phyloP scores from a whole-genome alignment of 1,140 invertebrate species.

The Cheumatopsyche charites region DNA sequence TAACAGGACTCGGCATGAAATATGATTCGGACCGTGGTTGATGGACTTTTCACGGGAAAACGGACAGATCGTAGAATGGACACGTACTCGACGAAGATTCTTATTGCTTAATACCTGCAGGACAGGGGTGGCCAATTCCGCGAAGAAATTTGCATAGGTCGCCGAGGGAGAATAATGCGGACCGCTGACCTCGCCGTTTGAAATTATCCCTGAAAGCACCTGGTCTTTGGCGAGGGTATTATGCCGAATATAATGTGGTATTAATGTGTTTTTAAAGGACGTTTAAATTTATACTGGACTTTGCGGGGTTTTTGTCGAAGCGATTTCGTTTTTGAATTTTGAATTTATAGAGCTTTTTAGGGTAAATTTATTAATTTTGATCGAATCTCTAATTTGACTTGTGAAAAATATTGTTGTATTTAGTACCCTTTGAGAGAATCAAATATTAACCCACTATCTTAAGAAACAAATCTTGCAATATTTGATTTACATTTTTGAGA shows the following conservation, averaged over 20 bases:
- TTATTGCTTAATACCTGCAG: constrained; percentile 30
- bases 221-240: constrained; percentile 21
- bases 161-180: not conserved
- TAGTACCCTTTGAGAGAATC: too few species aligned
- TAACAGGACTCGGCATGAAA: constrained; percentile 6
- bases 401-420: too few species aligned
- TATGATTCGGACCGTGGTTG: constrained; percentile 13
- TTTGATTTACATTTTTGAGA: too few species aligned
- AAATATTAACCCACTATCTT: too few species aligned
- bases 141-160: constrained; percentile 31
- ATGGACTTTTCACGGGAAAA: constrained; percentile 30
- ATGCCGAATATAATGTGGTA: constrained; percentile 14
- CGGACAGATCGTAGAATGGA: constrained; percentile 27
- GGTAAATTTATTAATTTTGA: too few species aligned
- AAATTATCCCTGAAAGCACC: constrained; percentile 31
- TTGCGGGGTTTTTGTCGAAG: too few species aligned
- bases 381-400: too few species aligned
- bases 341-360: too few species aligned
- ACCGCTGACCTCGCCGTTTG: constrained; percentile 1
- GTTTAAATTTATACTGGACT: too few species aligned
- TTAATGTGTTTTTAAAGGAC: too few species aligned
- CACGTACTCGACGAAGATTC: constrained; percentile 32
- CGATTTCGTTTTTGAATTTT: too few species aligned
- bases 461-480: too few species aligned
- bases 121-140: constrained; percentile 9